Conservation (phyloP, 2,113 vertebrate genomes). For the Cephalopterus ornatus region DNA sequence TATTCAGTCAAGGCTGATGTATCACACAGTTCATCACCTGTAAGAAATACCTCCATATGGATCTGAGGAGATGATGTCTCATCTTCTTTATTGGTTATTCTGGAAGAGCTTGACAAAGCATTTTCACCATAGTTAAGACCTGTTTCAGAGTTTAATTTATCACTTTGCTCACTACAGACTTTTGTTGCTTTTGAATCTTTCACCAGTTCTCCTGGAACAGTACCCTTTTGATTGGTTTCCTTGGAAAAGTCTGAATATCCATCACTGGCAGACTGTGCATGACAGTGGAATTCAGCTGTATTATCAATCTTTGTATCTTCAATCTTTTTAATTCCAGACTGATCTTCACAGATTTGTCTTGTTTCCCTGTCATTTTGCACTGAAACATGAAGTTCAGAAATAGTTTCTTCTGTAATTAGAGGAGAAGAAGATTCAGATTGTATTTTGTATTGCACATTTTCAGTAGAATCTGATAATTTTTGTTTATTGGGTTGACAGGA, state of each 20-base stretch:
- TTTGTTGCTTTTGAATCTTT: slow-evolving; percentile 5
- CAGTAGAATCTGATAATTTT: slow-evolving; percentile 19
- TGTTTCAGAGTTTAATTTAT: background rate
- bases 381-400: background rate
- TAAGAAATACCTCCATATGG: slow-evolving; percentile 3
- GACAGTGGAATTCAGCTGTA: slow-evolving; percentile 14
- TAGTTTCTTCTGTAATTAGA: background rate
- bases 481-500: background rate
- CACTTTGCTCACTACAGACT: background rate
- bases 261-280: slow-evolving; percentile 34
- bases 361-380: slow-evolving; percentile 18
- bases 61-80: slow-evolving; percentile 13
- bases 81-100: slow-evolving; percentile 13
- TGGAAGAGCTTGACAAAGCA: slow-evolving; percentile 3
- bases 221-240: background rate
- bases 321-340: background rate
- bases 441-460: slow-evolving; percentile 13
- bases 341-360: slow-evolving; percentile 13
- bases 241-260: background rate
- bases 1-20: slow-evolving; percentile 23
- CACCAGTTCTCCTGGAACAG: slow-evolving; percentile 3
- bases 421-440: background rate
- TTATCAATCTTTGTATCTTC: background rate
- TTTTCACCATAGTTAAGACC: background rate
- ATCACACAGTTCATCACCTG: slow-evolving; percentile 39